Base-by-base conservation (phyloP, 2,113 vertebrate species). In the Lophura nycthemera region DNA sequence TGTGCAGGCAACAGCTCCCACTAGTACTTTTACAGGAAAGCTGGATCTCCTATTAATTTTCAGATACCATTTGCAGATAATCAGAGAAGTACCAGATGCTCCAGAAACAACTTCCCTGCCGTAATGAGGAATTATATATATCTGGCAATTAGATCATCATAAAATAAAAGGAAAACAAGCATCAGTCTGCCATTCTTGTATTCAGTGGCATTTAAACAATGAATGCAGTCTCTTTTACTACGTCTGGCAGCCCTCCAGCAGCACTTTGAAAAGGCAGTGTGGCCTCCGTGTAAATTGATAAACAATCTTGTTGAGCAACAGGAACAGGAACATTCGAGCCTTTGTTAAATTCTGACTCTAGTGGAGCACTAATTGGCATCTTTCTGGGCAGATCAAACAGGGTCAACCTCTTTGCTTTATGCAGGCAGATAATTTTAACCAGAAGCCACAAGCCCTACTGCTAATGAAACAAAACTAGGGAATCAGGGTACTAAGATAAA, bases 111-210 rank as follows among this genome's bases (percentile, higher is more conserved):
- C 83, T 95, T 95, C 90, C 76, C 85, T 86, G 91, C 67, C 86
- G 90, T 84, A 95, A 94, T 42, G 3, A 91, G 93, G 88, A 95
- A 93, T 93, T 90, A 87, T 82, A 70, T 90, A 95, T 97, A 92
- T 94, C 92, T 89, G 76, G 66, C 95, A 96, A 96, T 96, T 97
- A 94, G 86, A 96, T 96, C 71, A 95, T 85, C 86, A 50, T 80
- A 89, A 92, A 96, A 91, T 61, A 45, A 95, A 97, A 94, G 74
- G 77, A 87, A 90, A 96, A 80, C 92, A 96, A 95, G 64, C 91
- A 95, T 74, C 90, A 61, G 47, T 63, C 83, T 96, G 76, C 88
- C 47, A 20, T 75, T 86, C 90, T 82, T 8, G 1, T 54, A 96
- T 85, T 72, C 85, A 71, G 69, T 45, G 59, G 43, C 88, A 87